phyloP scores from a whole-genome alignment of 2,888 invertebrate species.

The Lasiommata megera region DNA sequence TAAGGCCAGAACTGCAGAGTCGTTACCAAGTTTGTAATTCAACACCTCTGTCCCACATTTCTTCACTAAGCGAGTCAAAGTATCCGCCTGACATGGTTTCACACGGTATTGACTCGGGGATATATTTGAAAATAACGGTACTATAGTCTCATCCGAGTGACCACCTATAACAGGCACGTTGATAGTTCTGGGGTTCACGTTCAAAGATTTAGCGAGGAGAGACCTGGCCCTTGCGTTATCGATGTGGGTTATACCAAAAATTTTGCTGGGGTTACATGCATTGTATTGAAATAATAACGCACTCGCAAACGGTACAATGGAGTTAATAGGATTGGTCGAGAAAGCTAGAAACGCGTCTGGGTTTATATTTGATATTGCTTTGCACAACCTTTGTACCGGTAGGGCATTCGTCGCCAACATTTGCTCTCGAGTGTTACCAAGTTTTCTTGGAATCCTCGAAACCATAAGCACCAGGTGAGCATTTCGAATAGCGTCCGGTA shows the following conservation, averaged over 20 bases:
- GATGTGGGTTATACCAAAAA: slow-evolving; percentile 60
- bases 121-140: slow-evolving; percentile 60
- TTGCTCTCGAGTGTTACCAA: slow-evolving; percentile 45
- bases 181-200: slow-evolving; percentile 43
- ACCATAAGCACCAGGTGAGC: slow-evolving; percentile 54
- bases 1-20: slow-evolving; percentile 49
- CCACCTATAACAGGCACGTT: slow-evolving; percentile 60
- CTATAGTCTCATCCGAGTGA: slow-evolving; percentile 58
- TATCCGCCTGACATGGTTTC: slow-evolving; percentile 46
- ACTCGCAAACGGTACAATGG: slow-evolving; percentile 57
- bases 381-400: slow-evolving; percentile 47
- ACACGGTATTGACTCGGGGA: slow-evolving; percentile 40
- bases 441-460: slow-evolving; percentile 44
- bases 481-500: slow-evolving; percentile 43
- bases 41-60: slow-evolving; percentile 54
- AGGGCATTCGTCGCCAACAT: slow-evolving; percentile 55
- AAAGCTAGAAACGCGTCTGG: slow-evolving; percentile 55
- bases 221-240: slow-evolving; percentile 49
- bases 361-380: slow-evolving; percentile 48
- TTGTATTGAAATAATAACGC: slow-evolving; percentile 47
- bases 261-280: slow-evolving; percentile 53
- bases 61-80: slow-evolving; percentile 51
- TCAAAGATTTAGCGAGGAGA: slow-evolving; percentile 44
- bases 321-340: slow-evolving; percentile 58
- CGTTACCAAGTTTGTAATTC: slow-evolving; percentile 47